A percentile compares a stretch with the other conserved stretches of the same genome.
Conservation (phyloP, 2,113 vertebrate species). For the Ailurus styani region DNA sequence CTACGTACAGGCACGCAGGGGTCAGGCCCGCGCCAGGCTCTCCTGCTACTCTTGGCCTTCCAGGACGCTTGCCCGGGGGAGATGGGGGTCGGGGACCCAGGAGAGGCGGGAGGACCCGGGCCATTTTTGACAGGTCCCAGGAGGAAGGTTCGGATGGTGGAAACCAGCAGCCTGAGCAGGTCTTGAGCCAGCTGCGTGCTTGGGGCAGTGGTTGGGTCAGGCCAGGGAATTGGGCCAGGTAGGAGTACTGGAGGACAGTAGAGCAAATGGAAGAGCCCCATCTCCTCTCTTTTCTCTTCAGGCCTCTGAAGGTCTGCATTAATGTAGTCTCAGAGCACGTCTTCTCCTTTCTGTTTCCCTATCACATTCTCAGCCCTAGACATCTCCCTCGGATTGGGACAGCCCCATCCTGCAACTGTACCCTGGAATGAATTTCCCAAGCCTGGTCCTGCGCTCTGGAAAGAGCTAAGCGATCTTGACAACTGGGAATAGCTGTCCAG, state of each 20-base stretch:
- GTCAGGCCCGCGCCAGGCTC: fast-evolving
- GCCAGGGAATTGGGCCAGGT: background rate
- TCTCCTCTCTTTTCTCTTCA: background rate
- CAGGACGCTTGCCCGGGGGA: background rate
- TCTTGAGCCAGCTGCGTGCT: background rate
- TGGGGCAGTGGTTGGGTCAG: background rate
- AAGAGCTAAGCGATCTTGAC: background rate
- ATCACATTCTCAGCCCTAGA: background rate
- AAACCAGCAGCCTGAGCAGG: background rate
- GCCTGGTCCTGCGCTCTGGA: background rate
- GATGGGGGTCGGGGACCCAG: background rate
- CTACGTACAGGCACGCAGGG: background rate
- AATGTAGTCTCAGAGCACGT: background rate
- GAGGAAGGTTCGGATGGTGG: background rate
- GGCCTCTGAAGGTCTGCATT: background rate
- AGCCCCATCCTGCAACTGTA: background rate
- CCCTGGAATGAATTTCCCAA: background rate
- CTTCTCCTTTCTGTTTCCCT: fast-evolving
- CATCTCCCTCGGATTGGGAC: too few species aligned
- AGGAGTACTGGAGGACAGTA: background rate
- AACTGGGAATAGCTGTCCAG: background rate
- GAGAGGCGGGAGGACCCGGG: background rate
- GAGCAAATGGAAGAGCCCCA: background rate
- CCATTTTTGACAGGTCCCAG: background rate
- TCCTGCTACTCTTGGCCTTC: fast-evolving